These are phyloP conservation scores for Cirrhinus mrigala DNA, from an alignment of 2,797 vertebrate species.

Conservation along the genomic window DNA sequence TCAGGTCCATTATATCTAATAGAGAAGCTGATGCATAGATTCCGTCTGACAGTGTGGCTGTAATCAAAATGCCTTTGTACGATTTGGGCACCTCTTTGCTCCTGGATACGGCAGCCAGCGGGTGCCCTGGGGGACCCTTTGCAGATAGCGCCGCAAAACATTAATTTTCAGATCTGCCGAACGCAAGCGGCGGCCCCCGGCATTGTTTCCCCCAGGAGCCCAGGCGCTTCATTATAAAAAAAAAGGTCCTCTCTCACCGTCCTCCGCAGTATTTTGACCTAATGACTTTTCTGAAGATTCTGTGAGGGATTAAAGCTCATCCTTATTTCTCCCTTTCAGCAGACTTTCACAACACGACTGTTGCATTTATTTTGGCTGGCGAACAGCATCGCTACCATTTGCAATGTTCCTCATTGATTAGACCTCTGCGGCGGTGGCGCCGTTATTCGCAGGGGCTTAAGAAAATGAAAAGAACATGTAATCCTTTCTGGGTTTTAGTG, in stretches of 20 bases:
- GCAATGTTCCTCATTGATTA: conserved; percentile 65
- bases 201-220: conserved; percentile 74
- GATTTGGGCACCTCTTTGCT: conserved; percentile 67
- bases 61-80: conserved; percentile 71
- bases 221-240: conserved; percentile 79
- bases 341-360: conserved; percentile 55
- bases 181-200: conserved; percentile 72
- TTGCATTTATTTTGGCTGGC: conserved; percentile 62
- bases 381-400: conserved; percentile 63
- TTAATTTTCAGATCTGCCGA: conserved; percentile 77
- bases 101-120: conserved; percentile 61
- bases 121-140: conserved; percentile 70
- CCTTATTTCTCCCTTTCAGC: conserved; percentile 62
- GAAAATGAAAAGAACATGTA: conserved; percentile 27
- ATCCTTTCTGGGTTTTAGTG: conserved; percentile 21
- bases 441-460: background rate
- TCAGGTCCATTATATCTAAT: conserved; percentile 58
- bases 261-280: conserved; percentile 79
- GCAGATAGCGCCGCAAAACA: conserved; percentile 70
- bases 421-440: conserved; percentile 7
- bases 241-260: conserved; percentile 71
- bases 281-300: conserved; percentile 76
- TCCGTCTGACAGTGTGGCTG: conserved; percentile 57
- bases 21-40: conserved; percentile 52
- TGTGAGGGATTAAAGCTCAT: conserved; percentile 70